phyloP scores from a whole-genome alignment of 1,140 invertebrate genomes.

The Probaryconus sp. region DNA sequence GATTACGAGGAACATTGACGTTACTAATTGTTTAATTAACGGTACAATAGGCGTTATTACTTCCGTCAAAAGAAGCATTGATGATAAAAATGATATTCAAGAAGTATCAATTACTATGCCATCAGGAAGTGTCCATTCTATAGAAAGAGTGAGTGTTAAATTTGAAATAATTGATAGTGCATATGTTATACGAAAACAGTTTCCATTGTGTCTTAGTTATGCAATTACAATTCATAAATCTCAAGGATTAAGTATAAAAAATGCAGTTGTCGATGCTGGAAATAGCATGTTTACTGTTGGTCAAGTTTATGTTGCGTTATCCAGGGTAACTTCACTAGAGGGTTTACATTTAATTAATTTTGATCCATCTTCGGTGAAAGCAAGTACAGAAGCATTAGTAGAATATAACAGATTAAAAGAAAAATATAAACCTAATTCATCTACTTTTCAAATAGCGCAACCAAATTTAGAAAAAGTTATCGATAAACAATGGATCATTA shows the following conservation, averaged over 20 bases:
- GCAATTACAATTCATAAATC: slow-evolving; percentile 71
- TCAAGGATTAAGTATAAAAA: slow-evolving; percentile 68
- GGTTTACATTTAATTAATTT: slow-evolving; percentile 67
- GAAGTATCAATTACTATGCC: slow-evolving; percentile 5
- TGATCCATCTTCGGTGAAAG: slow-evolving; percentile 53
- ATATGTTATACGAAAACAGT: slow-evolving; percentile 67
- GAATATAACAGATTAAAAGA: not conserved
- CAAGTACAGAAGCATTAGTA: slow-evolving; percentile 40
- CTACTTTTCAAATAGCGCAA: no score
- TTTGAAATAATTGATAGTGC: no score
- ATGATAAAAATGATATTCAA: no score
- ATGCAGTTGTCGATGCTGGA: no score
- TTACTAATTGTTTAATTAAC: slow-evolving; percentile 52
- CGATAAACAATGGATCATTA: not conserved
- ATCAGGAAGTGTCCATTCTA: slow-evolving; percentile 30
- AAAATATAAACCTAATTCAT: not conserved
- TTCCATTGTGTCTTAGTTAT: slow-evolving; percentile 68
- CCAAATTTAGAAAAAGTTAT: not conserved
- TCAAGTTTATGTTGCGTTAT: slow-evolving; percentile 69
- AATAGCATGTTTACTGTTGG: slow-evolving; percentile 64
- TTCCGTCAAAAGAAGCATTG: slow-evolving; percentile 19
- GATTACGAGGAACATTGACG: slow-evolving; percentile 65
- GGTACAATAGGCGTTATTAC: slow-evolving; percentile 48
- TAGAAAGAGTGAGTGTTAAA: no score
- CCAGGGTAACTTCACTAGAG: slow-evolving; percentile 62